Percentiles rank a stretch among this genome's conserved stretches.
phyloP scores from a whole-genome alignment of 2,113 vertebrate genomes.

The Xiphorhynchus elegans region DNA sequence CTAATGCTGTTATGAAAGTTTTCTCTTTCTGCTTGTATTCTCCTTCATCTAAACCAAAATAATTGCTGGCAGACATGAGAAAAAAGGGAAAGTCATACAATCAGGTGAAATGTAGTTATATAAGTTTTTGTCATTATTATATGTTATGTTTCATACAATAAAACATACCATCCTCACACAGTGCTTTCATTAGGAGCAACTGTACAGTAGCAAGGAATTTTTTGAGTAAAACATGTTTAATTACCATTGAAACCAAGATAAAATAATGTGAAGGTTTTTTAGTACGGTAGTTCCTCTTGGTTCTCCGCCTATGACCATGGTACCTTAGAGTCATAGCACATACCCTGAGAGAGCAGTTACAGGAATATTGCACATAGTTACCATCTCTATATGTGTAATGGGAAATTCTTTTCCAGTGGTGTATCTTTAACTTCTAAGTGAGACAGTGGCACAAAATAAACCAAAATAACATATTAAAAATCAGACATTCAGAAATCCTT shows the following conservation, averaged over 20 bases:
- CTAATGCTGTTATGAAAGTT: background rate
- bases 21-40: background rate
- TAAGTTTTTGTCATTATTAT: background rate
- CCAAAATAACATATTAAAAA: background rate
- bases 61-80: background rate
- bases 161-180: background rate
- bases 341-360: background rate
- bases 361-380: background rate
- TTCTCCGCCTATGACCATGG: background rate
- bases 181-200: background rate
- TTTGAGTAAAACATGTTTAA: background rate
- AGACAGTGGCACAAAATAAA: background rate
- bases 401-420: background rate
- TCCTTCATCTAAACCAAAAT: background rate
- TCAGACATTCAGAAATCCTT: background rate
- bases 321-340: background rate
- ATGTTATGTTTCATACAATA: background rate
- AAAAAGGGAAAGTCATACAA: background rate
- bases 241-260: background rate
- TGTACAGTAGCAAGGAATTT: background rate
- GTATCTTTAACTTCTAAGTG: background rate
- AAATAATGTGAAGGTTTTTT: fast-evolving
- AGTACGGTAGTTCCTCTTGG: background rate
- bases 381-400: background rate
- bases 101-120: background rate